Percentiles rank a stretch among this genome's conserved stretches.
phyloP scores from a whole-genome alignment of 2,797 vertebrate genomes.

The Ataeniobius toweri region DNA sequence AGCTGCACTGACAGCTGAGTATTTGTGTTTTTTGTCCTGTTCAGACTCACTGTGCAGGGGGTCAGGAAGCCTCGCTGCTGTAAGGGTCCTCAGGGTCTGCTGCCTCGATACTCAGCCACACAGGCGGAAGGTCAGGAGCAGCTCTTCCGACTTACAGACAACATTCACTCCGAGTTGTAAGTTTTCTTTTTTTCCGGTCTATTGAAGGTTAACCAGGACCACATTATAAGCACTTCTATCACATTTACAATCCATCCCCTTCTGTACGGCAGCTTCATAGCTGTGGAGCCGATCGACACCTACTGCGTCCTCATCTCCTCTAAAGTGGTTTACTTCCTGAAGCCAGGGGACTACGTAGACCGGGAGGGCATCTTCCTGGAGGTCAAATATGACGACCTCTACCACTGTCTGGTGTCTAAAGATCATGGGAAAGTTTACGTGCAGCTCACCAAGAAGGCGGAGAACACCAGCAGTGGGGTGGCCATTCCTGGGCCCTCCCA shows the following conservation, averaged over 20 bases:
- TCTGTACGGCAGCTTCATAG: conserved; percentile 87
- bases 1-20: background rate
- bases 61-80: conserved; percentile 93
- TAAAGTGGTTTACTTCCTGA: conserved; percentile 95
- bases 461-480: conserved; percentile 88
- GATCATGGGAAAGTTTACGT: conserved; percentile 96
- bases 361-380: conserved; percentile 95
- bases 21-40: background rate
- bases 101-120: conserved; percentile 86
- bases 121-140: conserved; percentile 96
- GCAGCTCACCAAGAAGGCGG: conserved; percentile 96
- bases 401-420: conserved; percentile 96
- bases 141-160: conserved; percentile 94
- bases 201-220: background rate
- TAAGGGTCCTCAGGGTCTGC: conserved; percentile 90
- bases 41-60: conserved; percentile 86
- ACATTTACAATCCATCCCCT: background rate
- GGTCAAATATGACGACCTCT: conserved; percentile 96
- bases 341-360: conserved; percentile 86
- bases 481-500: conserved; percentile 95
- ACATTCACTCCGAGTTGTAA: conserved; percentile 95
- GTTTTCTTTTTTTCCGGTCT: conserved; percentile 35
- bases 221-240: background rate
- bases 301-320: conserved; percentile 97
- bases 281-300: conserved; percentile 91